Evolutionary conservation across 92 coral and sea anemone genomes (phyloP), one percentile per base, ranked within the genome.

Genomic region (Palythoa grandis): DNA sequence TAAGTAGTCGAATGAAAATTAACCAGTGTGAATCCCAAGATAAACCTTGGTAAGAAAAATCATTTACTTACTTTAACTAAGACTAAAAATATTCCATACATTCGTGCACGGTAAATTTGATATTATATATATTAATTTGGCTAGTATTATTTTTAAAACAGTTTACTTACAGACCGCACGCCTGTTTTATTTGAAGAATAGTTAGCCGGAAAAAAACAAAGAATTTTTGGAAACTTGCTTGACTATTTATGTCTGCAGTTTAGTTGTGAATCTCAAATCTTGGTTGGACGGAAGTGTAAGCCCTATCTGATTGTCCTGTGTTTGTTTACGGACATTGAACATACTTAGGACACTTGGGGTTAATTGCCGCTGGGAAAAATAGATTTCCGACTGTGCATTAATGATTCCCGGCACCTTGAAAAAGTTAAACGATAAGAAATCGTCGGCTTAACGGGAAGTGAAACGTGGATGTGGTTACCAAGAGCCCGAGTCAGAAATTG

Each of bases 331-430:
- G 85, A 80, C 85, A 67, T 52, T 80, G 70, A 39, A 77, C 82
- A 77, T 43, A 77, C 82, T 76, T 29, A 65, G 24, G 8, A 47
- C 39, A 80, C 85, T 79, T 68, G 66, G 48, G 8, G 40, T 52
- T 80, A 80, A 80, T 80, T 80, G 72, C 65, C 60, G 61, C 52
- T 80, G 85, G 85, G 85, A 80, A 80, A 69, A 78, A 61, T 61
- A 60, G 29, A 14, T 78, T 78, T 61, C 70, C 83, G 57, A 22
- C 29, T n/a, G 4, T 39, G 53, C 5, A 40, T 25, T 56, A 77
- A 77, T 77, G 39, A 58, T 43, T 3, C 50, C 3, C 50, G 82
- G 47, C 52, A 39, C 70, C 70, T 78, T 38, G 35, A 16, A 63
- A 66, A 80, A n/a, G 72, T 17, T 22, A 63, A 80, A 40, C 20